Conservation (phyloP, 2,888 invertebrate species). For the Coelopa pilipes region DNA sequence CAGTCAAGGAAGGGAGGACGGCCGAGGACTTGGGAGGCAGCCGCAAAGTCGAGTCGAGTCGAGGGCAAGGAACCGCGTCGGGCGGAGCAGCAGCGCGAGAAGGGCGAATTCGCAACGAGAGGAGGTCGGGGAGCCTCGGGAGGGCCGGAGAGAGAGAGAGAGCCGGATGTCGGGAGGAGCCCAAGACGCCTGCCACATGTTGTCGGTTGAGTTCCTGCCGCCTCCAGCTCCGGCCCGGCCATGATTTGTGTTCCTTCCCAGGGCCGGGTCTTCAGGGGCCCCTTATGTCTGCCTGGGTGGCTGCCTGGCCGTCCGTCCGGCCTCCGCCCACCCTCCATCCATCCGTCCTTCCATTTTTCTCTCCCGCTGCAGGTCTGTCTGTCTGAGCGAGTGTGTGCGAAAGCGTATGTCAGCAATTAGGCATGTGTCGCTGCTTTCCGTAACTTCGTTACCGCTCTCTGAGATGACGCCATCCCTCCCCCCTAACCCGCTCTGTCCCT, state of each 20-base stretch:
- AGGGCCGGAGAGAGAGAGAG: too few species aligned
- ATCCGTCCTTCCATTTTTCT: neutral
- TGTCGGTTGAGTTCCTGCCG: conserved; percentile 3
- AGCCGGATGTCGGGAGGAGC: too few species aligned
- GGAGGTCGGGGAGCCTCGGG: too few species aligned
- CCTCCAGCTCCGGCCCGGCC: neutral
- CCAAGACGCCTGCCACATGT: neutral
- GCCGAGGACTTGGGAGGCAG: too few species aligned
- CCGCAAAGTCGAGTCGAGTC: too few species aligned
- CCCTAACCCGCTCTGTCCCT: too few species aligned
- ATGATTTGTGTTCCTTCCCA: conserved; percentile 10
- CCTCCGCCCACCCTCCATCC: too few species aligned
- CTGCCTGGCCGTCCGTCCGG: neutral
- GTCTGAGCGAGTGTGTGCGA: neutral
- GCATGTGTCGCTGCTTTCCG: conserved; percentile 9
- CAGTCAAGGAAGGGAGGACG: too few species aligned
- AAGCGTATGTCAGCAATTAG: conserved; percentile 5
- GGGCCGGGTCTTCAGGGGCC: neutral
- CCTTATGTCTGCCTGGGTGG: neutral
- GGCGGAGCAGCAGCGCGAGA: too few species aligned
- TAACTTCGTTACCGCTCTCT: conserved; percentile 24
- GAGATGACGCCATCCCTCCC: neutral
- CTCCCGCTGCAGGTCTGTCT: neutral
- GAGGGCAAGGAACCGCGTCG: too few species aligned
- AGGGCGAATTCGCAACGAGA: too few species aligned